Base-by-base conservation (phyloP, 37 sponge, comb jelly and placozoan species). In the Petrosia ficiformis region DNA sequence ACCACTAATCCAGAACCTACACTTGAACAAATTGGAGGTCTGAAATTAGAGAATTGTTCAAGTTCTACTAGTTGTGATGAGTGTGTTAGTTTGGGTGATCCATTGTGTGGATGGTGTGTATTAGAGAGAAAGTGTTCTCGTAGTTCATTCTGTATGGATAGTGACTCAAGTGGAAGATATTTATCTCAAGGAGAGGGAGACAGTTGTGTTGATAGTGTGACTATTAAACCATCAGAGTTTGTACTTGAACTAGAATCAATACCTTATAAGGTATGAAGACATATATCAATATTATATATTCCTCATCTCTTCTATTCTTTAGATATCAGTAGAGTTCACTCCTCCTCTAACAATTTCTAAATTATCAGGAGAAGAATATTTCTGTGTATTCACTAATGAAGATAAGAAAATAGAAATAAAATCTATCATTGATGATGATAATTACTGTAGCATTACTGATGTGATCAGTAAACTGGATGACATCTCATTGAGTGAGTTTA, bases 31-130 rank as follows among this genome's bases (percentile, higher is more conserved):
- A 80, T 89, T 3, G 24, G 73, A 28, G 70, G 57, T 39, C 33
- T 83, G 42, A 79, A 79, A 19, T 21, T 84, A 10, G 90, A 83
- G 60, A 71, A 60, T 65, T 89, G 90, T 43, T 76, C 81, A 52
- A 66, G 38, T 35, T 60, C 48, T 35, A 67, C 65, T 8, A 57
- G 78, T 59, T 89, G 90, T 59, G 39, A 39, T 34, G 39, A 66
- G 43, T 89, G 90, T 61, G 43, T 69, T 31, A 68, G 37, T 32
- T 19, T n/a, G 1, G 58, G 59, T 33, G 82, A 86, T 71, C 92
- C 92, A 29, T 73, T 94, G 60, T 94, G 95, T 83, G 95, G 95
- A 8, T 94, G 95, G 95, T 94, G 95, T 80, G 74, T 70, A 33
- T 77, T 94, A 56, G 92, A 94, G 84, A 83, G 86, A 73, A 87